phyloP scores from a whole-genome alignment of 2,888 invertebrate genomes.

The Herminia tarsipennalis region DNA sequence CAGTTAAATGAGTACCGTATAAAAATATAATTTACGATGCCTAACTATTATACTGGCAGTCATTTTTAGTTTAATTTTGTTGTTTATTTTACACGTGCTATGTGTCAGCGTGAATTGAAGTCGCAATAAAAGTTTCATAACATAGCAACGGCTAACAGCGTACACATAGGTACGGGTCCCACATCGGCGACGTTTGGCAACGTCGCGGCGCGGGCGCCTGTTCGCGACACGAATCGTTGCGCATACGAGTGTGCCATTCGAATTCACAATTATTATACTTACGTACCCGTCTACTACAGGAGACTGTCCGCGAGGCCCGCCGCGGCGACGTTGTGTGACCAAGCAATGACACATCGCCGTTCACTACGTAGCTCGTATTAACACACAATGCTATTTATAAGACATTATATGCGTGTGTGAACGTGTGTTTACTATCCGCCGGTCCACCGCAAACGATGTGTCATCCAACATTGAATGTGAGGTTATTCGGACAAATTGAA shows the following conservation, averaged over 20 bases:
- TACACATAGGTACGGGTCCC: slow-evolving; percentile 56
- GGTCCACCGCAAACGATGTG: slow-evolving; percentile 77
- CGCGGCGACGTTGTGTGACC: slow-evolving; percentile 56
- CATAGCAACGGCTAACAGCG: slow-evolving; percentile 48
- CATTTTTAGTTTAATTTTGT: slow-evolving; percentile 10
- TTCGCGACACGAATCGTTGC: slow-evolving; percentile 58
- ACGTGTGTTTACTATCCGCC: slow-evolving; percentile 78
- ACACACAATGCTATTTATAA: slow-evolving; percentile 81
- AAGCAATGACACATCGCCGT: slow-evolving; percentile 73
- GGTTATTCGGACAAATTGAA: slow-evolving; percentile 72
- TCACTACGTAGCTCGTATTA: slow-evolving; percentile 76
- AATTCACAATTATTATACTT: slow-evolving; percentile 60
- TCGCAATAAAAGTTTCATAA: slow-evolving; percentile 52
- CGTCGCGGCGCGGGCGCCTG: slow-evolving; percentile 53
- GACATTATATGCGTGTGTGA: slow-evolving; percentile 71
- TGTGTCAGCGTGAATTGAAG: slow-evolving; percentile 28
- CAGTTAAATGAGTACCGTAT: slow-evolving; percentile 1
- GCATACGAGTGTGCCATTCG: slow-evolving; percentile 61
- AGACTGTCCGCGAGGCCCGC: slow-evolving; percentile 53
- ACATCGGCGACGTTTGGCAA: slow-evolving; percentile 69
- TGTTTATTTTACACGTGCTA: slow-evolving; percentile 22
- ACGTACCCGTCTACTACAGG: slow-evolving; percentile 62
- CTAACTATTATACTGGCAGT: background rate
- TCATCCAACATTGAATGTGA: slow-evolving; percentile 76
- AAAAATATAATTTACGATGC: slow-evolving; percentile 12